Evolutionary conservation across 2,888 invertebrate species (phyloP), one percentile per base, ranked within the genome.

Genomic region (Caenorhabditis sp.): DNA sequence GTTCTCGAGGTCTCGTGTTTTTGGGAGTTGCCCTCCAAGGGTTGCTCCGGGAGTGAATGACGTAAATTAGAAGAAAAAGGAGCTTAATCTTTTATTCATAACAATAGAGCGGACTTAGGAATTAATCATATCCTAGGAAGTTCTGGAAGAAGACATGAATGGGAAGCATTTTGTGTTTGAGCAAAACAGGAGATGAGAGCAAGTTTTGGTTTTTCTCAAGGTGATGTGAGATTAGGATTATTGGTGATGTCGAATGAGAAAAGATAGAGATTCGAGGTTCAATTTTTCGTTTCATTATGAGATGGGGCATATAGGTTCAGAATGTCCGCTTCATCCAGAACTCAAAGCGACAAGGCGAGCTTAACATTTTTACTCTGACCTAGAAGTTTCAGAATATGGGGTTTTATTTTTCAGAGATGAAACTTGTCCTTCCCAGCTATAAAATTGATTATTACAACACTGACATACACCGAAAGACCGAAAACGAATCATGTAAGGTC

Each of bases 71-170:
- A 41, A 28, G 59, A 41, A 26, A n/a, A 19, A 5, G 10, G 31
- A 41, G 44, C 28, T 70, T 63, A 38, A 61, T 70, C 56, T 72
- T 64, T 77, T 70, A 77, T 79, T 79, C 70, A 79, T 64, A 54
- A 64, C 64, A 70, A 79, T 64, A 51, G 51, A 68, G n/a, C n/a
- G 31, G n/a, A 51, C 24, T 58, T 70, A 58, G 44, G 70, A 70
- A 70, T 77, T 54, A 70, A 56, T 70, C 70, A 70, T 79, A 56
- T 19, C 61, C 38, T 26, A 22, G 54, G 54, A 54, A 54, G 54
- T 54, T 54, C 54, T 54, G 54, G 51, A 51, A n/a, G n/a, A 26
- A 54, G 14, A 54, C 10, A 24, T 38, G 38, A 38, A 38, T 38
- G 38, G 38, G 54, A 26, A 54, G 47, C 47, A 47, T 47, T 19